phyloP scores from a whole-genome alignment of 2,797 vertebrate species.

The Fistularia commersonii region DNA sequence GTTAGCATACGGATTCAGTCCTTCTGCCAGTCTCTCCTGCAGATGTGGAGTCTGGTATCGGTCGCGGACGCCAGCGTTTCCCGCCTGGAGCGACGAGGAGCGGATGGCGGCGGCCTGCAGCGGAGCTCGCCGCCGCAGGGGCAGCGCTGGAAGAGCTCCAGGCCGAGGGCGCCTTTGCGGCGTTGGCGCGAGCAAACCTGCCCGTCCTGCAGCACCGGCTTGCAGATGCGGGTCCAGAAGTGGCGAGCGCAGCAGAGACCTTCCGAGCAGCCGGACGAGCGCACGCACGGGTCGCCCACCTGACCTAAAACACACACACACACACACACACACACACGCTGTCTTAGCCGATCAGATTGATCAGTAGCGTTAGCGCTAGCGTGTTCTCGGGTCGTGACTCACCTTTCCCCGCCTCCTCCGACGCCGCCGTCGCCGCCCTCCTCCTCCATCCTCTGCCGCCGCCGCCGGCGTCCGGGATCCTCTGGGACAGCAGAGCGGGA shows the following conservation, averaged over 20 bases:
- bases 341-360: no score
- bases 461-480: constrained; percentile 76
- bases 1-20: constrained; percentile 24
- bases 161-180: constrained; percentile 78
- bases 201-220: constrained; percentile 84
- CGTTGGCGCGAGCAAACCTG: constrained; percentile 88
- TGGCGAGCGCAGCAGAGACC: constrained; percentile 88
- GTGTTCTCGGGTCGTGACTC: no score
- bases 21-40: constrained; percentile 75
- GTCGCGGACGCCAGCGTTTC: constrained; percentile 24
- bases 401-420: no score
- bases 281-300: constrained; percentile 82
- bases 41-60: constrained; percentile 86
- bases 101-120: constrained; percentile 75
- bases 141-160: constrained; percentile 93
- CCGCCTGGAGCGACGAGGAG: constrained; percentile 1
- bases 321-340: no score
- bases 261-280: constrained; percentile 83
- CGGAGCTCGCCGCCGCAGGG: constrained; percentile 82
- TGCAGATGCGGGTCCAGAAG: constrained; percentile 95
- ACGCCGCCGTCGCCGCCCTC: constrained; percentile 76
- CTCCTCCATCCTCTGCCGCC: constrained; percentile 61
- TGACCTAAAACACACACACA: constrained; percentile 70
- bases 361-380: no score
- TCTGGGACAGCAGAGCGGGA: constrained; percentile 7